Evolutionary conservation across 2,113 vertebrate genomes (phyloP).

Genomic region (Percina caprodes): DNA sequence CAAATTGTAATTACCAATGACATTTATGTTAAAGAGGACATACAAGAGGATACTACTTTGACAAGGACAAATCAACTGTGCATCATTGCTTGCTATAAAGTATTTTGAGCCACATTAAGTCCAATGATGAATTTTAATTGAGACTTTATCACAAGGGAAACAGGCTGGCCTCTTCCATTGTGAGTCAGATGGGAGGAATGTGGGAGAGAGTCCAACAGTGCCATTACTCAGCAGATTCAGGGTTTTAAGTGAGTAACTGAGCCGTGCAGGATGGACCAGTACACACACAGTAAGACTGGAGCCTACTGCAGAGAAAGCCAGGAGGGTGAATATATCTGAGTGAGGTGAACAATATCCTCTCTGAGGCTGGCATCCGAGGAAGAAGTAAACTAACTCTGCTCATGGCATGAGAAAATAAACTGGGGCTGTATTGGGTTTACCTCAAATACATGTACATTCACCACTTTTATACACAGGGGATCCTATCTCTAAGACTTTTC

Average conservation of each 20-base stretch:
- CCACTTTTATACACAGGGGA: conserved; percentile 27
- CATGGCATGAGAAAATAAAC: not conserved
- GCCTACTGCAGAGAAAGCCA: not conserved
- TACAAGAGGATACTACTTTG: too few species aligned
- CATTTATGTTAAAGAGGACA: not conserved
- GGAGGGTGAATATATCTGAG: not conserved
- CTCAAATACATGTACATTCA: not conserved
- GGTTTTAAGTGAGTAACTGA: conserved; percentile 46
- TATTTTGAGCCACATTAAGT: conserved; percentile 21
- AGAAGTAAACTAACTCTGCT: not conserved
- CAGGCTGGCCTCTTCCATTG: conserved; percentile 28
- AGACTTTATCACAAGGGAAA: conserved; percentile 13
- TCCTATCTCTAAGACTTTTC: too few species aligned
- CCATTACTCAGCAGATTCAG: conserved; percentile 55
- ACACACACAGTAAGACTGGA: conserved; percentile 9
- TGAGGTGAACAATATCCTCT: not conserved
- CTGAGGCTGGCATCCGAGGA: conserved; percentile 2
- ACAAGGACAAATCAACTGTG: not conserved
- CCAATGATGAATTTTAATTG: conserved; percentile 42
- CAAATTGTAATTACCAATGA: not conserved
- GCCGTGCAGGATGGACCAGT: conserved; percentile 22
- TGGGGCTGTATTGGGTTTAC: not conserved
- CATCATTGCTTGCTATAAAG: not conserved
- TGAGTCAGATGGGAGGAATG: conserved; percentile 59
- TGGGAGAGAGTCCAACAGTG: conserved; percentile 51